Evolutionary conservation across 1,140 invertebrate genomes (phyloP).

Genomic region (Ceratosolen fusciceps): DNA sequence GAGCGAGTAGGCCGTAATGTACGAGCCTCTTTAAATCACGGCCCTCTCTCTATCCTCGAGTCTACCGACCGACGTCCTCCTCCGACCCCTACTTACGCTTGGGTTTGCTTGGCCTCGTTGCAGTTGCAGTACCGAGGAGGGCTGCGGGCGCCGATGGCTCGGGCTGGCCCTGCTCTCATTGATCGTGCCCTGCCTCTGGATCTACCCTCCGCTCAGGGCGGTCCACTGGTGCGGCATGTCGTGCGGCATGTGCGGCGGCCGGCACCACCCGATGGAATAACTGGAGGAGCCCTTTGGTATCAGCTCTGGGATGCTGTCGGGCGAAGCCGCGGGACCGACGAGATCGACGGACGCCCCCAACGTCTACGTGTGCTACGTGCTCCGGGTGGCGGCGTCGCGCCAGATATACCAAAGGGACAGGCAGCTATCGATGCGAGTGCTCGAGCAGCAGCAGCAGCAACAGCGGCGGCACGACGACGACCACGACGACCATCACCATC

Average conservation of each 20-base stretch:
- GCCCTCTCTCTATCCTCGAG: too few species aligned
- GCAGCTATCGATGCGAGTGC: constrained; percentile 68
- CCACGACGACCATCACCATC: too few species aligned
- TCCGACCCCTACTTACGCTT: too few species aligned
- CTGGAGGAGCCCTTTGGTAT: constrained; percentile 69
- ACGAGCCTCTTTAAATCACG: too few species aligned
- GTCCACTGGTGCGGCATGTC: constrained; percentile 86
- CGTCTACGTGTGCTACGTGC: constrained; percentile 67
- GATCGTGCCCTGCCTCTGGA: constrained; percentile 93
- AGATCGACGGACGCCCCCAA: constrained; percentile 55
- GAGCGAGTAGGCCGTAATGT: background rate
- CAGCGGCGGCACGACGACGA: too few species aligned
- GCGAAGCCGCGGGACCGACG: constrained; percentile 47
- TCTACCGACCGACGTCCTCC: too few species aligned
- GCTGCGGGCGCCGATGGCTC: constrained; percentile 81
- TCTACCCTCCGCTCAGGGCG: constrained; percentile 88
- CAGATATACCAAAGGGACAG: constrained; percentile 70
- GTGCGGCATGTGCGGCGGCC: constrained; percentile 86
- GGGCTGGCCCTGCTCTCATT: constrained; percentile 88
- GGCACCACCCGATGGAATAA: constrained; percentile 80
- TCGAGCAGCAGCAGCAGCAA: constrained; percentile 62
- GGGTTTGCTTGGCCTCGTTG: background rate
- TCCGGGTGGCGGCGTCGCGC: constrained; percentile 65
- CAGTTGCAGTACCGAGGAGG: constrained; percentile 73
- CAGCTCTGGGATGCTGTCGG: constrained; percentile 65